Evolutionary conservation across 2,113 vertebrate species (phyloP).

Genomic region (Asarcornis scutulata): DNA sequence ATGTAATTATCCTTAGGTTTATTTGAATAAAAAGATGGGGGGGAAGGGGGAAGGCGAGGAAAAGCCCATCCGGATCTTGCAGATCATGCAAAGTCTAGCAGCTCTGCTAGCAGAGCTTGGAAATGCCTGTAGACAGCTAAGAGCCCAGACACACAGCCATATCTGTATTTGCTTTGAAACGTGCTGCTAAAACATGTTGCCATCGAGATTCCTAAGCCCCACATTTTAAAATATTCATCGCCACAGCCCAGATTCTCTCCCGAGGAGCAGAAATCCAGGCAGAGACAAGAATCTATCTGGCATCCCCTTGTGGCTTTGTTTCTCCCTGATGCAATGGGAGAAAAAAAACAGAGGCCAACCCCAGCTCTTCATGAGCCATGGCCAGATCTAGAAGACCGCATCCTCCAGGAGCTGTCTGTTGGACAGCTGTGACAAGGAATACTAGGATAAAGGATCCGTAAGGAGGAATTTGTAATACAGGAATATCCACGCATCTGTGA

Average conservation of each 20-base stretch:
- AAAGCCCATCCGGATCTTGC: background rate
- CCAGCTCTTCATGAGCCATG: rapidly evolving
- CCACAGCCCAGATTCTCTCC: slow-evolving; percentile 54
- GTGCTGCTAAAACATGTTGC: slow-evolving; percentile 52
- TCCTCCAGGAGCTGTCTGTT: background rate
- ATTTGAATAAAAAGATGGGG: slow-evolving; percentile 47
- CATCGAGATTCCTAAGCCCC: slow-evolving; percentile 51
- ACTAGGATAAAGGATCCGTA: background rate
- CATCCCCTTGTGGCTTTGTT: slow-evolving; percentile 61
- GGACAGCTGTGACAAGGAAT: background rate
- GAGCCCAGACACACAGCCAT: slow-evolving; percentile 38
- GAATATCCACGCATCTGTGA: background rate
- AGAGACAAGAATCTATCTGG: slow-evolving; percentile 42
- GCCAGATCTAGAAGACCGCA: background rate
- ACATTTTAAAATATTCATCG: slow-evolving; percentile 63
- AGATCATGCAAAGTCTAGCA: slow-evolving; percentile 54
- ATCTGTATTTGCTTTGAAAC: slow-evolving; percentile 48
- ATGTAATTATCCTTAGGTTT: slow-evolving; percentile 58
- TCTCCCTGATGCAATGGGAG: background rate
- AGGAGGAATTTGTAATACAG: background rate
- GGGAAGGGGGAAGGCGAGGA: background rate
- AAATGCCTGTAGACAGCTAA: slow-evolving; percentile 21
- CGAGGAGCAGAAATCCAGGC: slow-evolving; percentile 18
- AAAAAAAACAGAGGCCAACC: background rate
- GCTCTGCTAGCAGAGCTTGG: slow-evolving; percentile 27